Conservation (phyloP, 2,888 invertebrate species). For the Lepidocyrtoides sp. region DNA sequence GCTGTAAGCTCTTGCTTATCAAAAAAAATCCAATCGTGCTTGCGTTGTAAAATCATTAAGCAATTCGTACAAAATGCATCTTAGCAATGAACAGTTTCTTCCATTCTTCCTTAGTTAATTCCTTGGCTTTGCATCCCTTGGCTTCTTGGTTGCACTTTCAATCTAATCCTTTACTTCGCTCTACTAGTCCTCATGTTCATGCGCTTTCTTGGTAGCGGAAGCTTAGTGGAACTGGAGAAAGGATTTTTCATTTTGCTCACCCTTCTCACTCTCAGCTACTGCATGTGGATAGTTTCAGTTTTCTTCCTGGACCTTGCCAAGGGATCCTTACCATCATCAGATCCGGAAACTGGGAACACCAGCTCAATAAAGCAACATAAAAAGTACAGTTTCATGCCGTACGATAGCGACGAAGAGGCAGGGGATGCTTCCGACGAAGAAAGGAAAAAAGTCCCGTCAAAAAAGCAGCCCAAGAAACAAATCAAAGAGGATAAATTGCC, state of each 20-base stretch:
- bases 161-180: slow-evolving; percentile 43
- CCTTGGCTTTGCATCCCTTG: slow-evolving; percentile 51
- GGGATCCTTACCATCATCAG: not conserved
- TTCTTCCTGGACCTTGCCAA: slow-evolving; percentile 42
- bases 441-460: too few relatives aligned
- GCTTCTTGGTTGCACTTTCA: slow-evolving; percentile 38
- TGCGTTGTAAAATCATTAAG: too few relatives aligned
- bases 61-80: too few relatives aligned
- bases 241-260: not conserved
- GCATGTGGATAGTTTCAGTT: slow-evolving; percentile 3
- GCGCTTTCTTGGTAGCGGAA: not conserved
- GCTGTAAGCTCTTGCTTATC: slow-evolving; percentile 5
- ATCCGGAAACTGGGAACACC: not conserved
- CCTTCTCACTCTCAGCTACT: not conserved
- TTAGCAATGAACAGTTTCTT: too few relatives aligned
- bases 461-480: too few relatives aligned
- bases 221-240: slow-evolving; percentile 41
- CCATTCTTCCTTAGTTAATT: slow-evolving; percentile 4
- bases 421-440: too few relatives aligned
- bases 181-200: slow-evolving; percentile 13
- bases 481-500: too few relatives aligned
- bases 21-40: not conserved
- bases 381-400: too few relatives aligned
- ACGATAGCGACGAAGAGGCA: too few relatives aligned
- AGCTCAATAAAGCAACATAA: not conserved